Evolutionary conservation across 1,140 invertebrate genomes (phyloP).

Genomic region (Cardiocondyla obscurior): DNA sequence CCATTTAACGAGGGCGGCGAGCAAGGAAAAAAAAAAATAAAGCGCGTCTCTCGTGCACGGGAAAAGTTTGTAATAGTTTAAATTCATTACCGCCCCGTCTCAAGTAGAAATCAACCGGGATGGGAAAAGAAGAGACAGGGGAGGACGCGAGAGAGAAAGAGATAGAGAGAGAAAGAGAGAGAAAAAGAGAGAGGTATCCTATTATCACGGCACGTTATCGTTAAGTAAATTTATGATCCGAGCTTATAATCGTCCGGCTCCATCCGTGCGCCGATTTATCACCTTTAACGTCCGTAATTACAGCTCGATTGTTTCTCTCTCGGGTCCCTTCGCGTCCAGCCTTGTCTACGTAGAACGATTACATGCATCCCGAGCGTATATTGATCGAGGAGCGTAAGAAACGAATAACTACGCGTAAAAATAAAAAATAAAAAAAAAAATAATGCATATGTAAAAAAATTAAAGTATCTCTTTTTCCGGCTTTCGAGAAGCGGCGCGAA

Average conservation of each 20-base stretch:
- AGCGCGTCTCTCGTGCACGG: not conserved
- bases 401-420: not conserved
- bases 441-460: no score
- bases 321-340: not conserved
- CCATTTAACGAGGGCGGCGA: slow-evolving; percentile 8
- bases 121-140: not conserved
- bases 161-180: no score
- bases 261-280: slow-evolving; percentile 66
- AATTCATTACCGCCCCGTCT: slow-evolving; percentile 37
- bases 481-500: not conserved
- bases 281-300: slow-evolving; percentile 70
- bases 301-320: slow-evolving; percentile 62
- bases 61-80: slow-evolving; percentile 43
- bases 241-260: slow-evolving; percentile 60
- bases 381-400: not conserved
- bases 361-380: not conserved
- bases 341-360: not conserved
- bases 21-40: slow-evolving; percentile 34
- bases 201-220: slow-evolving; percentile 64
- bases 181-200: slow-evolving; percentile 50
- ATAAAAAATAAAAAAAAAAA: no score
- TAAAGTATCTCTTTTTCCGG: no score
- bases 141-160: not conserved
- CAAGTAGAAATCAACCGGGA: slow-evolving; percentile 11
- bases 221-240: slow-evolving; percentile 68